Conservation (phyloP, 2,113 vertebrate species). For the Saiga tatarica region DNA sequence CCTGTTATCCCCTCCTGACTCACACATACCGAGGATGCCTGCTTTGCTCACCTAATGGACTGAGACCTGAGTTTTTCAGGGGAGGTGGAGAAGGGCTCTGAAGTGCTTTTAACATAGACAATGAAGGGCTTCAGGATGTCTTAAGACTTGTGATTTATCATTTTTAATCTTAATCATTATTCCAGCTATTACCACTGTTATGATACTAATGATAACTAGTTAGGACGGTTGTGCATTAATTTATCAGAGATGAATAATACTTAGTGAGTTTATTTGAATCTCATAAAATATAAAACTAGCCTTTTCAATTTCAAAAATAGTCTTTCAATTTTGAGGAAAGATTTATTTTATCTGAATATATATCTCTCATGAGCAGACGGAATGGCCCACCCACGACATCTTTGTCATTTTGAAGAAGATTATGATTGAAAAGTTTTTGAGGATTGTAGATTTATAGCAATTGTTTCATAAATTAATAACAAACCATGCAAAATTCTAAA, state of each 20-base stretch:
- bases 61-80: neutral
- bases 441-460: neutral
- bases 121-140: neutral
- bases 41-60: neutral
- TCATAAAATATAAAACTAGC: neutral
- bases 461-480: neutral
- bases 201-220: neutral
- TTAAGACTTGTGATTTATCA: neutral
- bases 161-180: neutral
- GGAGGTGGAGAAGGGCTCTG: neutral
- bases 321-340: neutral
- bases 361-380: neutral
- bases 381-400: neutral
- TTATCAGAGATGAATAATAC: slow-evolving; percentile 7
- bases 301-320: neutral
- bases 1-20: neutral
- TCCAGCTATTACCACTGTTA: neutral
- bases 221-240: neutral
- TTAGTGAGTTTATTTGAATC: neutral
- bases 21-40: neutral
- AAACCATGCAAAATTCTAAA: neutral
- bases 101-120: neutral
- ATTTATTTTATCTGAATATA: neutral
- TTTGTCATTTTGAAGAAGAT: neutral
- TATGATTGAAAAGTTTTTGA: neutral